These are phyloP conservation scores for Tonatia bakeri DNA, from an alignment of 2,113 vertebrate genomes.

Conservation along the genomic window DNA sequence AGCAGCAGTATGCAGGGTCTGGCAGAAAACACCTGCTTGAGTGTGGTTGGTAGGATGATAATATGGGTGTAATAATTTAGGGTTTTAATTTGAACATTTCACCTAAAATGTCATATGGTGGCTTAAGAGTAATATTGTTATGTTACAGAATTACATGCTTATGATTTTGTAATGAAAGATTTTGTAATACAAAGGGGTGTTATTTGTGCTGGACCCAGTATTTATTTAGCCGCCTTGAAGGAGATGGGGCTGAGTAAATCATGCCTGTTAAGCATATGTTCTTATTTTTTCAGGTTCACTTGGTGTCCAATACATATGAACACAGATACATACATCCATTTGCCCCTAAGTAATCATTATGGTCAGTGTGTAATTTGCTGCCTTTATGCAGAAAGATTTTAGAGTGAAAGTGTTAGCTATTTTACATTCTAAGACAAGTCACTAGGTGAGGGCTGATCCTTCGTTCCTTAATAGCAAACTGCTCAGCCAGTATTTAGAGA, in stretches of 20 bases:
- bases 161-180: too few relatives aligned
- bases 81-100: too few relatives aligned
- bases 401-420: background rate
- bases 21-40: too few relatives aligned
- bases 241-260: background rate
- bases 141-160: too few relatives aligned
- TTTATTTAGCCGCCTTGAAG: background rate
- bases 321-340: background rate
- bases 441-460: background rate
- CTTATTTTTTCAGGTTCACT: background rate
- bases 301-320: constrained; percentile 4
- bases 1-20: background rate
- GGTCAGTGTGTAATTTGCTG: background rate
- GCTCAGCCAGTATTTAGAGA: background rate
- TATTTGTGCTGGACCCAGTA: too few relatives aligned
- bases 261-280: background rate
- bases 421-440: background rate
- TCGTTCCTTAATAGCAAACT: background rate
- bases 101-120: too few relatives aligned
- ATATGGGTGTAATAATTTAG: too few relatives aligned
- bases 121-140: too few relatives aligned
- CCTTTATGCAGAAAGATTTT: constrained; percentile 20
- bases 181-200: too few relatives aligned
- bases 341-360: background rate
- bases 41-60: too few relatives aligned